Percentiles rank a stretch among this genome's conserved stretches.
Evolutionary conservation across 2,113 vertebrate genomes (phyloP).

Genomic region (Diadophis punctatus): DNA sequence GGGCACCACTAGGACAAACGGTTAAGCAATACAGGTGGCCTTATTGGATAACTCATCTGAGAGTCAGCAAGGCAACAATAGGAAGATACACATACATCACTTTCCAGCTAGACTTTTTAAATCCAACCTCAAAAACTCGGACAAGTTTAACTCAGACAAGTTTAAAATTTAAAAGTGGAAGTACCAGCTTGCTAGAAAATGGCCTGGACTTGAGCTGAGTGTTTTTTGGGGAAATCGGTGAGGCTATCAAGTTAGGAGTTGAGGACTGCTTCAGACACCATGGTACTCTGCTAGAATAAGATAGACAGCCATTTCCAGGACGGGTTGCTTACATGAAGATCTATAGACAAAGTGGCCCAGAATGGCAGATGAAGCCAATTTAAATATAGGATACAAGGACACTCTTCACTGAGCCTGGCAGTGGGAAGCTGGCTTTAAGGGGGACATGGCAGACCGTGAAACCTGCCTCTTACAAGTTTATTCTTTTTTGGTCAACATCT

Average conservation of each 20-base stretch:
- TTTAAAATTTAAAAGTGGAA: conserved; percentile 61
- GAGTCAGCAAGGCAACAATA: conserved; percentile 39
- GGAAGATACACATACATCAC: conserved; percentile 46
- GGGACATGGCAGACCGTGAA: not conserved
- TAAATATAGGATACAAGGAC: not conserved
- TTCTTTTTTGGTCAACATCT: not conserved
- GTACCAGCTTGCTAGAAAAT: conserved; percentile 67
- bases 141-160: conserved; percentile 68
- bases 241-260: not conserved
- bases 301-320: not conserved
- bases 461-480: not conserved
- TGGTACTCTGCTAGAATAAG: not conserved
- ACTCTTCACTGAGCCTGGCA: not conserved
- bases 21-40: conserved; percentile 35
- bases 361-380: not conserved
- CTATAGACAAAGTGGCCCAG: not conserved
- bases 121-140: conserved; percentile 64
- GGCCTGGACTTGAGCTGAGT: conserved; percentile 73
- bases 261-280: not conserved
- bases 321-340: not conserved
- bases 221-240: conserved; percentile 45
- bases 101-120: conserved; percentile 17
- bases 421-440: not conserved
- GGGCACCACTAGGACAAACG: conserved; percentile 53
- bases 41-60: conserved; percentile 7